phyloP scores from a whole-genome alignment of 1,140 invertebrate species.

The Drosophila aff. region DNA sequence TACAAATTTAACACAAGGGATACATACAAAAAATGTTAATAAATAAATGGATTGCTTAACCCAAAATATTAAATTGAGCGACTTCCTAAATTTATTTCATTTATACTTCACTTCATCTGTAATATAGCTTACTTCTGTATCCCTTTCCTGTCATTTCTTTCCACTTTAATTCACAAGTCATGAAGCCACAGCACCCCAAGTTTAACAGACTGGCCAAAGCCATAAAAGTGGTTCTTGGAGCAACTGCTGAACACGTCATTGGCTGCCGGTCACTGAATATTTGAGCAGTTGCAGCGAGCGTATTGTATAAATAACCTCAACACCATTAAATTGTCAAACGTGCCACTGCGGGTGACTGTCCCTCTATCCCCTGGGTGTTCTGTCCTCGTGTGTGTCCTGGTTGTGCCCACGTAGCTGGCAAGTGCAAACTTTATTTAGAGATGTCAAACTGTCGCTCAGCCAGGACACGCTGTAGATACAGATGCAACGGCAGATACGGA shows the following conservation, averaged over 20 bases:
- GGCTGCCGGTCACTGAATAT: slow-evolving; percentile 67
- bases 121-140: neutral
- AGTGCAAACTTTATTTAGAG: slow-evolving; percentile 81
- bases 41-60: no score
- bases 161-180: neutral
- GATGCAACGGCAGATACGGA: slow-evolving; percentile 29
- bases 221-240: slow-evolving; percentile 24
- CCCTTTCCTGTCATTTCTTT: neutral
- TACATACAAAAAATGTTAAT: no score
- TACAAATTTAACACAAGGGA: no score
- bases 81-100: neutral
- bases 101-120: neutral
- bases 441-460: slow-evolving; percentile 80
- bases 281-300: slow-evolving; percentile 63
- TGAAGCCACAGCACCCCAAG: neutral
- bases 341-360: slow-evolving; percentile 34
- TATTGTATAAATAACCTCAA: slow-evolving; percentile 83
- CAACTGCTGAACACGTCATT: slow-evolving; percentile 55
- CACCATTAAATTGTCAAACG: slow-evolving; percentile 81
- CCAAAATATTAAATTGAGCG: no score
- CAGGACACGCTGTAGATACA: slow-evolving; percentile 51
- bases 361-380: slow-evolving; percentile 4
- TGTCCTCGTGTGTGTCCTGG: slow-evolving; percentile 5
- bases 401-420: slow-evolving; percentile 55
- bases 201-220: slow-evolving; percentile 4